A percentile compares a stretch with the other conserved stretches of the same genome.
Conservation (phyloP, 2,113 vertebrate species). For the Psophia crepitans region DNA sequence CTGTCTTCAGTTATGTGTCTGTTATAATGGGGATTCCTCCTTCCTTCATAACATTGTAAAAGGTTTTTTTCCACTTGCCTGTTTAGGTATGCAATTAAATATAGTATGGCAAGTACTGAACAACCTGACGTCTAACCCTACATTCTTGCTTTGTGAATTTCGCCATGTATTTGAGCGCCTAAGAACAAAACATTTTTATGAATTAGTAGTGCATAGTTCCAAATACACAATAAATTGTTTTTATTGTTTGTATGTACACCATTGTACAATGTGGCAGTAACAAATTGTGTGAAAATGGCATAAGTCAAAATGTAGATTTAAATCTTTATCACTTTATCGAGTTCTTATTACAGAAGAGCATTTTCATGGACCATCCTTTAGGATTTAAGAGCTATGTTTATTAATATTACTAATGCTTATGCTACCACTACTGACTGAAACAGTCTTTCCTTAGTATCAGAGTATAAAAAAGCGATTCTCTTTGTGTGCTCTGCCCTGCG, state of each 20-base stretch:
- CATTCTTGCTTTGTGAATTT: background rate
- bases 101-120: background rate
- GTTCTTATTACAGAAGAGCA: background rate
- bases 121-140: background rate
- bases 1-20: background rate
- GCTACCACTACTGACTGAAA: background rate
- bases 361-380: background rate
- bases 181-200: background rate
- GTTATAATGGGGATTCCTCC: background rate
- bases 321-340: fast-evolving
- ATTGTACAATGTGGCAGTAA: background rate
- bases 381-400: background rate
- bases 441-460: background rate
- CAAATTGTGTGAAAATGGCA: background rate
- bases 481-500: background rate
- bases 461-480: background rate
- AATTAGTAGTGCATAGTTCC: background rate
- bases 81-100: background rate
- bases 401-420: background rate
- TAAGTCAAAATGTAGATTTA: background rate
- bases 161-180: fast-evolving
- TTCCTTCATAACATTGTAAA: background rate
- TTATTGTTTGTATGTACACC: background rate
- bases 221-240: background rate
- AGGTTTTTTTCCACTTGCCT: background rate